Percentiles rank a stretch among this genome's conserved stretches.
Evolutionary conservation across 2,113 vertebrate genomes (phyloP).

Genomic region (Marmota monax): DNA sequence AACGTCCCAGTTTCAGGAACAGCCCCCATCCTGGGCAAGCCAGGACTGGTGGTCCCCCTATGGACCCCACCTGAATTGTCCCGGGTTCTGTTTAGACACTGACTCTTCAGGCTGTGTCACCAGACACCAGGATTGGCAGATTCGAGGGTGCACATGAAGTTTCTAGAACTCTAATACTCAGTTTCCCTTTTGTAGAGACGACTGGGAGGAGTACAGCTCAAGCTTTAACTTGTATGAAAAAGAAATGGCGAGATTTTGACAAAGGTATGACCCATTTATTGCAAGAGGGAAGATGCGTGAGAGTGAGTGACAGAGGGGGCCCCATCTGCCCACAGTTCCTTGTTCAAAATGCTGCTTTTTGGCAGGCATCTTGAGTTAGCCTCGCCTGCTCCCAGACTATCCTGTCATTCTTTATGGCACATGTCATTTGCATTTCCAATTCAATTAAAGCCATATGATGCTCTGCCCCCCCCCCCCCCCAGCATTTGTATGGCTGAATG

Average conservation of each 20-base stretch:
- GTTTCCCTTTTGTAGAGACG: background rate
- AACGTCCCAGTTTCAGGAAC: background rate
- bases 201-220: background rate
- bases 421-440: background rate
- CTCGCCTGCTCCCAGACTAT: rapidly evolving
- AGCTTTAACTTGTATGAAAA: background rate
- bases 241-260: background rate
- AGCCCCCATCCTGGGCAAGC: background rate
- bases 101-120: background rate
- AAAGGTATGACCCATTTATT: background rate
- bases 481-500: background rate
- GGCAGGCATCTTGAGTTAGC: rapidly evolving
- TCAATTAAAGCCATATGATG: background rate
- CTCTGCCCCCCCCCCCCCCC: background rate
- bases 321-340: no score
- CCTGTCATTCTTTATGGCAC: background rate
- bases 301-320: background rate
- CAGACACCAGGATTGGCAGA: no score
- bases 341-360: background rate
- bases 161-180: rapidly evolving
- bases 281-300: background rate
- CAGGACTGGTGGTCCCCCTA: background rate
- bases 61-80: background rate
- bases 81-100: background rate
- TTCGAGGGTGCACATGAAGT: rapidly evolving